Evolutionary conservation across 2,113 vertebrate genomes (phyloP), one percentile per base, ranked within the genome.

Genomic region (Nothocercus nigrocapillus): DNA sequence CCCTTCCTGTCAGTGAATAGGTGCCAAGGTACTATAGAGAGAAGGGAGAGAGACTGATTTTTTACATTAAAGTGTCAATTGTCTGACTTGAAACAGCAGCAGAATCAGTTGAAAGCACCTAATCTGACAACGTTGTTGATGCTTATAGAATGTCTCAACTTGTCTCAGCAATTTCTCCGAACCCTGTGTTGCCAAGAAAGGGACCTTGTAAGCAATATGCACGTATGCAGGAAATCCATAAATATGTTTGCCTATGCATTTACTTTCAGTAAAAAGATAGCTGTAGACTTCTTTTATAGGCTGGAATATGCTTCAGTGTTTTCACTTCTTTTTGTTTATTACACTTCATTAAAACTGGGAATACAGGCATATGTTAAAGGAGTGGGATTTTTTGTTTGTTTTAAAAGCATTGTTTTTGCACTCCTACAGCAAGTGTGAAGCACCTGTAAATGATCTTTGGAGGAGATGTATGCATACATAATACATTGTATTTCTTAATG

Each of bases 1-100:
- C 21, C 59, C 70, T 9, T 40, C 21, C 56, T 68, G n/a, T 53
- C 76, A 69, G 81, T 45, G 68, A 19, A 16, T 74, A 82, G 66
- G 34, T 88, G 56, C 25, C 68, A 13, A 3, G 70, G 82, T 74
- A 30, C 51, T 63, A 19, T 62, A 42, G 18, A 21, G 89, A 91
- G 74, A 85, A 21, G 89, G 90, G 74, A 85, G 88, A 59, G 5
- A 38, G 4, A 4, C 64, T 78, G 34, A 42, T 76, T 95, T 95
- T 36, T 89, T n/a, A 7, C 59, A 12, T 91, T 38, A 30, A 70
- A 76, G 42, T 80, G 75, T 56, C 78, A 74, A 30, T 24, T 69
- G 4, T 91, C 82, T 81, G n/a, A 61, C 79, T 86, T 94, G 8
- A n/a, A 82, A 42, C 72, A 93, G 75, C 73, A 94, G 72, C 88